These are phyloP conservation scores for Aythya baeri DNA, from an alignment of 2,113 vertebrate genomes.

Conservation along the genomic window DNA sequence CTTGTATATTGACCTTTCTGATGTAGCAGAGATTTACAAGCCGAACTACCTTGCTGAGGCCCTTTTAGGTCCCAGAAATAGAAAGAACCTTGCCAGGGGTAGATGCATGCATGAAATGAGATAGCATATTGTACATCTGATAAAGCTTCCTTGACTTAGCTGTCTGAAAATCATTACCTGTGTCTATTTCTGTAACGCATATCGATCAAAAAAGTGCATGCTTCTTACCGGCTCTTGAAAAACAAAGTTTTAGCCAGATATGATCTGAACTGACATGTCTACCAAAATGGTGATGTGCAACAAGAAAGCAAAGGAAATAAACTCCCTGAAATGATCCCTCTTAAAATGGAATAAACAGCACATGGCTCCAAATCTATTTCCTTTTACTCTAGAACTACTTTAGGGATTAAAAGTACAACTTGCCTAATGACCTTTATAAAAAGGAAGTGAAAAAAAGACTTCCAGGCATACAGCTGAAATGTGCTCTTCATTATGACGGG, in stretches of 20 bases:
- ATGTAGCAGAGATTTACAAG: constrained; percentile 57
- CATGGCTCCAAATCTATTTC: constrained; percentile 7
- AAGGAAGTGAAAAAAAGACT: not conserved
- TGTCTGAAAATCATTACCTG: constrained; percentile 44
- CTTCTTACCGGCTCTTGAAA: not conserved
- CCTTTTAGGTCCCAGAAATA: constrained; percentile 50
- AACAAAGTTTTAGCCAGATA: constrained; percentile 30
- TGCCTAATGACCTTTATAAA: not conserved
- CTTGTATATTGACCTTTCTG: constrained; percentile 62
- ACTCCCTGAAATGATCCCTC: not conserved
- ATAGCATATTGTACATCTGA: constrained; percentile 62
- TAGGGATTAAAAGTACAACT: not conserved
- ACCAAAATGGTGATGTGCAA: not conserved
- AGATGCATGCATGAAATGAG: constrained; percentile 51
- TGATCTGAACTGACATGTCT: constrained; percentile 48
- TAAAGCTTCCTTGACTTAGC: constrained; percentile 34
- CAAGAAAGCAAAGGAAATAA: not conserved
- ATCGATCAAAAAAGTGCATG: constrained; percentile 33
- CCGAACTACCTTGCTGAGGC: constrained; percentile 17
- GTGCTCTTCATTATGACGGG: not conserved
- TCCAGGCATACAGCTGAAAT: not conserved
- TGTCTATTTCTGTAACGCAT: constrained; percentile 40
- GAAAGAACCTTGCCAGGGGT: constrained; percentile 57
- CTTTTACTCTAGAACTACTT: not conserved
- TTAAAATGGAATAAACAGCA: not conserved